Evolutionary conservation across 2,113 vertebrate genomes (phyloP).

Genomic region (Eudorcas thomsonii): DNA sequence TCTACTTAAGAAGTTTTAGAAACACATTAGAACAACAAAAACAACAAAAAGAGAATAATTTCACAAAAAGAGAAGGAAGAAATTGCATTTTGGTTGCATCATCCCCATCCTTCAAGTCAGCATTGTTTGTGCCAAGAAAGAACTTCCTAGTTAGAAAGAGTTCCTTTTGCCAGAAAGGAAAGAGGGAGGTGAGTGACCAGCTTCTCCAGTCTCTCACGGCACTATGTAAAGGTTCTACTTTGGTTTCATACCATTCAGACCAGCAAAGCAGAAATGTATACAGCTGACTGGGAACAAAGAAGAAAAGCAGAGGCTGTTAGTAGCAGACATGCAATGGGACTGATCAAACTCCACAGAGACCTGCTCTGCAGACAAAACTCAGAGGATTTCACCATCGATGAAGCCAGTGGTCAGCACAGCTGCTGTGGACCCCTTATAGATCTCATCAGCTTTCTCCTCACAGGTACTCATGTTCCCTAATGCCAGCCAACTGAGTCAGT

Average conservation of each 20-base stretch:
- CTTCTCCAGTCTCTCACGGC: neutral
- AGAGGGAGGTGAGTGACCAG: neutral
- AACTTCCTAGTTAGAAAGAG: neutral
- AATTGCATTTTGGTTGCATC: neutral
- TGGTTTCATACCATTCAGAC: neutral
- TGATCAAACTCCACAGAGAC: neutral
- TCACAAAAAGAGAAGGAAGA: neutral
- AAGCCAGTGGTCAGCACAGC: neutral
- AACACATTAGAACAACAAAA: neutral
- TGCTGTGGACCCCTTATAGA: neutral
- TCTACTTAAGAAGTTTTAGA: neutral
- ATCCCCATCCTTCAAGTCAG: neutral
- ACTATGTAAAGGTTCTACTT: neutral
- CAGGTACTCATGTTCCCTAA: neutral
- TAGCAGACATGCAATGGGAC: neutral
- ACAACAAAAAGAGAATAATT: neutral
- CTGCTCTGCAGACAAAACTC: neutral
- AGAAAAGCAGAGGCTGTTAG: neutral
- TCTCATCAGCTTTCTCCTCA: neutral
- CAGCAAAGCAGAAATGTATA: neutral
- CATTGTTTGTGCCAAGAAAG: neutral
- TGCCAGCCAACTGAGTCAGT: neutral
- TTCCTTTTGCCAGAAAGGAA: neutral
- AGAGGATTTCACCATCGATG: neutral
- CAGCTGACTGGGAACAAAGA: neutral